Evolutionary conservation across 2,113 vertebrate species (phyloP).

Genomic region (Triplophysa siluroides): DNA sequence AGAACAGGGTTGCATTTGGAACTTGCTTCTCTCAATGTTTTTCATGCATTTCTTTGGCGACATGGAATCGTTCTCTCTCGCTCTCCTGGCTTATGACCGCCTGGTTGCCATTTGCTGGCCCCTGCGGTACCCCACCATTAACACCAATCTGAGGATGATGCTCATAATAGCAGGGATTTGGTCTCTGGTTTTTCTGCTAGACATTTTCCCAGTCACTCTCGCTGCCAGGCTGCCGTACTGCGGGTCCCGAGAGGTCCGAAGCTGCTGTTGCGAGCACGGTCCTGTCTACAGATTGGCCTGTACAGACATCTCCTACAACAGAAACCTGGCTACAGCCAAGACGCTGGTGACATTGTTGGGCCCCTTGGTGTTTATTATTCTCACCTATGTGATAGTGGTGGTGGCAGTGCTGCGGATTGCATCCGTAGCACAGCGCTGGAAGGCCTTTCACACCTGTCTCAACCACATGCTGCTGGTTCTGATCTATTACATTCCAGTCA

Average conservation of each 20-base stretch:
- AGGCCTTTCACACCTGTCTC: constrained; percentile 58
- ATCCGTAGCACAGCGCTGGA: constrained; percentile 49
- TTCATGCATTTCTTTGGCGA: constrained; percentile 61
- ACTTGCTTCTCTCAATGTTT: constrained; percentile 61
- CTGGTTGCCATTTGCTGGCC: constrained; percentile 61
- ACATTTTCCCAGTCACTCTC: constrained; percentile 50
- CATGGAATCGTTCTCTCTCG: constrained; percentile 60
- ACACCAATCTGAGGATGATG: constrained; percentile 52
- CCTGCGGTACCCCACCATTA: constrained; percentile 55
- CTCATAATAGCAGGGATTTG: constrained; percentile 52
- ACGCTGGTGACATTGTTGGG: constrained; percentile 44
- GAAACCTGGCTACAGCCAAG: constrained; percentile 47
- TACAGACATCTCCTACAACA: constrained; percentile 52
- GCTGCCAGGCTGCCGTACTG: constrained; percentile 56
- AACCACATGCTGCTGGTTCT: constrained; percentile 56
- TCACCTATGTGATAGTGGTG: constrained; percentile 51
- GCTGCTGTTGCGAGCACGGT: constrained; percentile 59
- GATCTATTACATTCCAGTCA: constrained; percentile 57
- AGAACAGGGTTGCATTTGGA: constrained; percentile 52
- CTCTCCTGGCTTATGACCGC: constrained; percentile 59
- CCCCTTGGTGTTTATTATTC: constrained; percentile 56
- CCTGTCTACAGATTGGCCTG: constrained; percentile 56
- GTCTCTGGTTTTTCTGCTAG: constrained; percentile 52
- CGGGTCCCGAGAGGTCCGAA: constrained; percentile 43
- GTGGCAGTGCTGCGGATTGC: constrained; percentile 51